Evolutionary conservation across 1,140 invertebrate species (phyloP).

Genomic region (Drosophila melanica): DNA sequence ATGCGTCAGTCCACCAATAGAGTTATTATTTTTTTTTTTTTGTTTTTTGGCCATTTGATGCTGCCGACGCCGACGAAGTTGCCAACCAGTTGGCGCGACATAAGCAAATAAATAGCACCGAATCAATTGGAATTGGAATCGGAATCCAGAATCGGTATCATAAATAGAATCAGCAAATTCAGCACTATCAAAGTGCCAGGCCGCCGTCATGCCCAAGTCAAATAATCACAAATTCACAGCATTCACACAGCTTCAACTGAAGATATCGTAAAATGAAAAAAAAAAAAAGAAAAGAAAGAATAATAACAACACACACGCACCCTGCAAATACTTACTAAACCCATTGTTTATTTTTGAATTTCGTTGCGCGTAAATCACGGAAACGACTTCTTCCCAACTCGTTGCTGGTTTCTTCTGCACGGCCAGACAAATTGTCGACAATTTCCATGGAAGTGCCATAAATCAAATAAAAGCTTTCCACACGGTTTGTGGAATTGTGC

Average conservation of each 20-base stretch:
- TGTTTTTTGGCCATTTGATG: constrained; percentile 71
- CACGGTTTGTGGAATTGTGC: constrained; percentile 62
- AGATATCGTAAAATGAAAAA: constrained; percentile 18
- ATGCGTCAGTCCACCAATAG: constrained; percentile 53
- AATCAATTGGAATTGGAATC: constrained; percentile 37
- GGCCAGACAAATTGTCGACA: constrained; percentile 82
- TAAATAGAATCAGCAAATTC: constrained; percentile 61
- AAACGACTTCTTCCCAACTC: constrained; percentile 70
- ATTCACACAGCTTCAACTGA: constrained; percentile 1
- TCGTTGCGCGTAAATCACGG: constrained; percentile 79
- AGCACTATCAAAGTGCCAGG: constrained; percentile 76
- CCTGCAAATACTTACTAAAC: constrained; percentile 67
- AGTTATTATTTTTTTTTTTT: constrained; percentile 3
- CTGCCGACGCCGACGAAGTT: constrained; percentile 65
- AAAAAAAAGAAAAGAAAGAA: neutral
- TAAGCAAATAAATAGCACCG: constrained; percentile 72
- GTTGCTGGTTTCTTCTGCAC: constrained; percentile 42
- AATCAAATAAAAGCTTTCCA: constrained; percentile 72
- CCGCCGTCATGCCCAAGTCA: constrained; percentile 59
- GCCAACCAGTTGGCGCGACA: constrained; percentile 73
- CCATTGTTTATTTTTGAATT: constrained; percentile 78
- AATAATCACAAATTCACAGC: constrained; percentile 61
- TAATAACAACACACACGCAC: constrained; percentile 31
- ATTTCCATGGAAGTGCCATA: constrained; percentile 81
- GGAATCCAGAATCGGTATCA: neutral